Evolutionary conservation across 2,113 vertebrate genomes (phyloP).

Genomic region (Rhineura floridana): DNA sequence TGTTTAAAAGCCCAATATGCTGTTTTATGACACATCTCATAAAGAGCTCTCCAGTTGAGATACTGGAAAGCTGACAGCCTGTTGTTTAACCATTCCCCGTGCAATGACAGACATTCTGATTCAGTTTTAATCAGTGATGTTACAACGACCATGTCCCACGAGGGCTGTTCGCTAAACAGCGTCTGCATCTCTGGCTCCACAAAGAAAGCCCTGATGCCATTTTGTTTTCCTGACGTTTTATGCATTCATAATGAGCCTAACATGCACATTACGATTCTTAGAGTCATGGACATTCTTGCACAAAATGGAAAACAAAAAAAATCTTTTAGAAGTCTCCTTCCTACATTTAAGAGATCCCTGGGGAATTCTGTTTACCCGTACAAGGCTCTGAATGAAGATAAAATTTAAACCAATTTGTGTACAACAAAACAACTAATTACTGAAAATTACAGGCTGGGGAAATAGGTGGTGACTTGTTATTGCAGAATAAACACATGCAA

Average conservation of each 20-base stretch:
- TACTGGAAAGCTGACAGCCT: background rate
- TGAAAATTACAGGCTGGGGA: constrained; percentile 37
- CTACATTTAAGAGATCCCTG: background rate
- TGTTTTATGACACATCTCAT: background rate
- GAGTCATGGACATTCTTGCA: background rate
- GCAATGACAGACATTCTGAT: constrained; percentile 1
- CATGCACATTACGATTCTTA: constrained; percentile 22
- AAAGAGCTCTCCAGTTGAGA: background rate
- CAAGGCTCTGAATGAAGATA: constrained; percentile 18
- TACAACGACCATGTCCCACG: constrained; percentile 11
- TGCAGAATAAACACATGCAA: constrained; percentile 30
- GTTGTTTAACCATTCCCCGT: constrained; percentile 1
- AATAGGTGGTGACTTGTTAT: constrained; percentile 20
- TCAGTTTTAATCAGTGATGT: background rate
- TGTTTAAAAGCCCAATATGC: background rate
- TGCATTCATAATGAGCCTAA: constrained; percentile 22
- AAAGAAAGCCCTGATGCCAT: constrained; percentile 30
- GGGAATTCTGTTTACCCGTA: background rate
- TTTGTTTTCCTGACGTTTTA: constrained; percentile 26
- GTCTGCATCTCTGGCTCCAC: background rate
- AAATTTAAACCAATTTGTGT: constrained; percentile 28
- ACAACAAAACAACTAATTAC: constrained; percentile 50
- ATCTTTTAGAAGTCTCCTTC: constrained; percentile 9
- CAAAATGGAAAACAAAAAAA: constrained; percentile 30
- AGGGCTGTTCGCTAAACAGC: background rate